Base-by-base conservation (phyloP, 2,888 invertebrate genomes). In the Sphaerophoria rueppellii region DNA sequence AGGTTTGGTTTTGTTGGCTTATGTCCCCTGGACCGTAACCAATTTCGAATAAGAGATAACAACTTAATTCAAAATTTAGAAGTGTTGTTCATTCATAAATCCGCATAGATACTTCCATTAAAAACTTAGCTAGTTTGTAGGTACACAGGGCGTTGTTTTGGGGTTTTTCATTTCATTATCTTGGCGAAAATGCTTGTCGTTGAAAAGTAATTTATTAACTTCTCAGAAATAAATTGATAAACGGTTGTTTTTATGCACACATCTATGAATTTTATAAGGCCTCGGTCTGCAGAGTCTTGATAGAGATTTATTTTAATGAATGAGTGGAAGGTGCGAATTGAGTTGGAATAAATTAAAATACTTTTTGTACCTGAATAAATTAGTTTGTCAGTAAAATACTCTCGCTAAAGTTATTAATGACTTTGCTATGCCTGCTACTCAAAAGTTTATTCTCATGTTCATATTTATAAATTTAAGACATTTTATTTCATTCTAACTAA, bases 321-420 rank as follows among this genome's bases (percentile, higher is more conserved):
- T 12, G 43, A 43, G 9, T 24, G 43, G 43, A 65, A 65, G 54
- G 80, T 80, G 67, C 69, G 46, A 76, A 80, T 63, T 69, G 54
- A 72, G 73, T 63, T 69, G 76, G 81, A 85, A 85, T 85, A 85
- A 83, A 83, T 83, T 80, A 83, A 24, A 83, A 72, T 67, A 75
- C 71, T 55, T 80, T 67, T 80, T 80, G 34, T 24, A 24, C 1
- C 24, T 24, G 24, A 24, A 24, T 24, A 24, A 24, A 24, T 24
- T 24, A 24, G 24, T 24, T 24, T n/a, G n/a, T n/a, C n/a, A n/a
- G 24, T 24, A 24, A 24, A 24, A 24, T 24, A 24, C 24, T 24
- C 24, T 2, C 24, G 2, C 1, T 24, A 24, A 24, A 24, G 24
- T 24, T 24, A 24, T 24, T 24, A 24, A 24, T 24, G 24, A 24